Evolutionary conservation across 2,797 vertebrate species (phyloP).

Genomic region (Austrolebias charrua): DNA sequence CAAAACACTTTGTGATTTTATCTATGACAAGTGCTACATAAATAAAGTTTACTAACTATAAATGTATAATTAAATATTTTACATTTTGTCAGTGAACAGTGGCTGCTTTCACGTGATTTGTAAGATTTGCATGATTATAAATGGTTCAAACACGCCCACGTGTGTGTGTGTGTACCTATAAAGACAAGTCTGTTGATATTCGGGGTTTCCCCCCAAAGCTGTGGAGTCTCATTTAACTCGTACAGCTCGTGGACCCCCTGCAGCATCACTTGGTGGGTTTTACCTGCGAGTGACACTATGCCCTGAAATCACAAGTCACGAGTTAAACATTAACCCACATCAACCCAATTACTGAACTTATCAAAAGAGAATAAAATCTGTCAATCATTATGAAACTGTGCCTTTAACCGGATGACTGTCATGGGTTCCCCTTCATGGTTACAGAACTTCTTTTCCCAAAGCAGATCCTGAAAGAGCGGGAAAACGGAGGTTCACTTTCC

Average conservation of each 20-base stretch:
- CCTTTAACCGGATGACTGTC: conserved; percentile 93
- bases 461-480: conserved; percentile 82
- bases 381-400: conserved; percentile 61
- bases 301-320: conserved; percentile 78
- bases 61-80: too few species aligned
- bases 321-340: conserved; percentile 59
- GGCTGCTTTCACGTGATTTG: background rate
- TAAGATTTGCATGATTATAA: background rate
- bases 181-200: conserved; percentile 88
- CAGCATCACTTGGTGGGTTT: conserved; percentile 88
- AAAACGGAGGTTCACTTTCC: conserved; percentile 44
- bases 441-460: conserved; percentile 91
- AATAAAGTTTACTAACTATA: too few species aligned
- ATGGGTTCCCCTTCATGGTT: conserved; percentile 84
- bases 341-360: conserved; percentile 37
- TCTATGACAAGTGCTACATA: too few species aligned
- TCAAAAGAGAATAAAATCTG: conserved; percentile 42
- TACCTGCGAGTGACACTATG: conserved; percentile 87
- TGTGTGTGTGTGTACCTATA: conserved; percentile 80
- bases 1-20: too few species aligned
- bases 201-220: conserved; percentile 83
- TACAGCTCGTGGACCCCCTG: conserved; percentile 96
- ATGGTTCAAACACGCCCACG: background rate
- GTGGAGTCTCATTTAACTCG: conserved; percentile 89
- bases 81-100: too few species aligned